These are phyloP conservation scores for Tetraneura akinire DNA, from an alignment of 1,140 invertebrate genomes.

Conservation along the genomic window DNA sequence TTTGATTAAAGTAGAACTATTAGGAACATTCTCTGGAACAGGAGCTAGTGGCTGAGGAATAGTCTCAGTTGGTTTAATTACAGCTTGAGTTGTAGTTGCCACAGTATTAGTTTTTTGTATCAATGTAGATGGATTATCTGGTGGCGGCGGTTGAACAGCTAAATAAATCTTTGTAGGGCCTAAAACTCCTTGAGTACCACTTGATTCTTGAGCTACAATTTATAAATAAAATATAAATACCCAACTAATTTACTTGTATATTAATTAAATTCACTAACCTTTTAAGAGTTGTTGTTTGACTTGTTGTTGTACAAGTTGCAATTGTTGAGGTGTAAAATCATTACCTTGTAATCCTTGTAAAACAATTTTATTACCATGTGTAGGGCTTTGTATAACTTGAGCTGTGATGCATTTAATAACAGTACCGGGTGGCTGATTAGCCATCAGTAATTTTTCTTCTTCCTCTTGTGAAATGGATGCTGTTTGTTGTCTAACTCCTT, in stretches of 20 bases:
- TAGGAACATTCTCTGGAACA: not conserved
- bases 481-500: no score
- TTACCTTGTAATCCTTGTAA: slow-evolving; percentile 79
- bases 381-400: slow-evolving; percentile 75
- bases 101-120: not conserved
- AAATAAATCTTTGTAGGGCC: slow-evolving; percentile 83
- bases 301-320: slow-evolving; percentile 79
- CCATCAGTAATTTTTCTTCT: slow-evolving; percentile 65
- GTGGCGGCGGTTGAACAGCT: slow-evolving; percentile 75
- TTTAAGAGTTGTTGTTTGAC: slow-evolving; percentile 84
- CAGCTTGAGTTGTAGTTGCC: not conserved
- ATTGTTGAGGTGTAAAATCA: slow-evolving; percentile 77
- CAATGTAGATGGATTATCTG: slow-evolving; percentile 46
- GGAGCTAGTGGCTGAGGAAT: not conserved
- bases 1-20: slow-evolving; percentile 12
- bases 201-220: slow-evolving; percentile 59
- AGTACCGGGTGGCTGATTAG: slow-evolving; percentile 78
- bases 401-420: slow-evolving; percentile 84
- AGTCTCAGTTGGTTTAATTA: slow-evolving; percentile 4
- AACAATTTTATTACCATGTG: slow-evolving; percentile 78
- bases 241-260: no score
- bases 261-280: slow-evolving; percentile 62
- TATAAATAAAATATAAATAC: not conserved
- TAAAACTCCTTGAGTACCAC: slow-evolving; percentile 77
- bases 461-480: no score